These are phyloP conservation scores for Ormyrus labotus DNA, from an alignment of 2,888 invertebrate genomes.

Conservation along the genomic window DNA sequence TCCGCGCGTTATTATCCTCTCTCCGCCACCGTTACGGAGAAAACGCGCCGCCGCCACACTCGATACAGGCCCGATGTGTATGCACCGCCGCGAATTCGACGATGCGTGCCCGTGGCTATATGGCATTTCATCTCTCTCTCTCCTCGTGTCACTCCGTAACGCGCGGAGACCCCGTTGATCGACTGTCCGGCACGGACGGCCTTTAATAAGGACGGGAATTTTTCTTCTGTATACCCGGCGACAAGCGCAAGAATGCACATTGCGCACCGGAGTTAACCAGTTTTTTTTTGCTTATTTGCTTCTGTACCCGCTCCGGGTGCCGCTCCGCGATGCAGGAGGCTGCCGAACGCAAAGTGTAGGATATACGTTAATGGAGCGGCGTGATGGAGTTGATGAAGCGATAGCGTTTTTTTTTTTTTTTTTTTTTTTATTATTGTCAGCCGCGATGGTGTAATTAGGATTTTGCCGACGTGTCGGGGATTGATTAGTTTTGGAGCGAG, in stretches of 20 bases:
- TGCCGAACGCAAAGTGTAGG: too few relatives aligned
- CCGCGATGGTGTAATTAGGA: too few relatives aligned
- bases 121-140: slow-evolving; percentile 42
- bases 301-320: too few relatives aligned
- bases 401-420: too few relatives aligned
- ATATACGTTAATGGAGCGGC: too few relatives aligned
- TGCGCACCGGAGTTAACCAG: not conserved
- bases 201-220: slow-evolving; percentile 10
- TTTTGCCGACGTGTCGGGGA: too few relatives aligned
- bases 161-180: slow-evolving; percentile 36
- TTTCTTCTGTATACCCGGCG: not conserved
- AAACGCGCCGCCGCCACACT: not conserved
- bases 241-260: not conserved
- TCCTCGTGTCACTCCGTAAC: too few relatives aligned
- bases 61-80: not conserved
- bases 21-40: slow-evolving; percentile 12
- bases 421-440: too few relatives aligned
- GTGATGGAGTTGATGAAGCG: too few relatives aligned
- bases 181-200: slow-evolving; percentile 20
- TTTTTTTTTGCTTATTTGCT: not conserved
- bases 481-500: too few relatives aligned
- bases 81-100: not conserved
- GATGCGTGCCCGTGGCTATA: slow-evolving; percentile 13
- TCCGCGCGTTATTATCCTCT: not conserved
- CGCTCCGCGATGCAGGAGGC: too few relatives aligned